These are phyloP conservation scores for Luperina nickerlii DNA, from an alignment of 2,888 invertebrate genomes.

Conservation along the genomic window DNA sequence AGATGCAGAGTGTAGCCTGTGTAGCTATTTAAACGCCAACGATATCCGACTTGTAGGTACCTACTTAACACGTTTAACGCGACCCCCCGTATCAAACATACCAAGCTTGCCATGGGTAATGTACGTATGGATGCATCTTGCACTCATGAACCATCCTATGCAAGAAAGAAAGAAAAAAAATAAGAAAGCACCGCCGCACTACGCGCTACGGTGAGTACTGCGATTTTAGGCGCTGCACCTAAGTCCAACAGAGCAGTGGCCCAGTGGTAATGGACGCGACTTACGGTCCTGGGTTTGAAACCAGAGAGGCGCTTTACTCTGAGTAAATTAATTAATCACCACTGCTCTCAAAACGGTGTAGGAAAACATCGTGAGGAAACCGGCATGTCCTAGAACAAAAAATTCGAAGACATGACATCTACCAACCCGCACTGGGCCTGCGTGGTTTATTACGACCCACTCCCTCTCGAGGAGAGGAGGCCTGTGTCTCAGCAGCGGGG, in stretches of 20 bases:
- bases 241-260: neutral
- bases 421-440: neutral
- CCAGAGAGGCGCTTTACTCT: neutral
- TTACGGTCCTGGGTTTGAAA: neutral
- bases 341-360: neutral
- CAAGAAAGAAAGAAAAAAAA: too few relatives aligned
- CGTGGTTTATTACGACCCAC: neutral
- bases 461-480: neutral
- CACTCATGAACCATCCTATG: neutral
- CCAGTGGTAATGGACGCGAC: too few relatives aligned
- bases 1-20: neutral
- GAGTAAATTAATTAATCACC: neutral
- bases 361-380: neutral
- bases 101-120: neutral
- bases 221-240: neutral
- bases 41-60: neutral
- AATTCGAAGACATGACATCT: neutral
- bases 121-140: neutral
- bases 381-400: neutral
- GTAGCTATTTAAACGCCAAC: neutral
- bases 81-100: neutral
- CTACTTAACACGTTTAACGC: neutral
- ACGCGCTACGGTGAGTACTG: neutral
- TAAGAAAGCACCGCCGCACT: neutral
- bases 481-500: neutral